Conservation (phyloP, 2,113 vertebrate species). For the Ammodytes dubius region DNA sequence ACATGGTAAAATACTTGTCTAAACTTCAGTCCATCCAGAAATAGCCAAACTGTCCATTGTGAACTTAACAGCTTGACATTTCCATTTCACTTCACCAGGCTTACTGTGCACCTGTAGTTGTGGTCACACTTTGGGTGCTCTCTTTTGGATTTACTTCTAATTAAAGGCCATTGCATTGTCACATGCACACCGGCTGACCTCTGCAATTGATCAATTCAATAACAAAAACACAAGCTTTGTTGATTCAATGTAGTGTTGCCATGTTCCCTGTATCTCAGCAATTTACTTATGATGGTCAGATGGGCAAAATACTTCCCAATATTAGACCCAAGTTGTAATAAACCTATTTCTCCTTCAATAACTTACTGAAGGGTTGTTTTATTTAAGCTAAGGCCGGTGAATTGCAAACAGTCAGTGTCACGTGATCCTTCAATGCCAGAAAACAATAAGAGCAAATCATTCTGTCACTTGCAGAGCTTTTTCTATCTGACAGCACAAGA, state of each 20-base stretch:
- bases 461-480: conserved; percentile 15
- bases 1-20: neutral
- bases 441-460: conserved; percentile 35
- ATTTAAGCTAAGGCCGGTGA: neutral
- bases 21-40: neutral
- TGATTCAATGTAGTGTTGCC: neutral
- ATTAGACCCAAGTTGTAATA: neutral
- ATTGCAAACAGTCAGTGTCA: neutral
- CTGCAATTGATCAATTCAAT: neutral
- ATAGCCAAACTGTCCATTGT: neutral
- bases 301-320: neutral
- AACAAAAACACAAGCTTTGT: neutral
- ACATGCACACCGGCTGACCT: neutral
- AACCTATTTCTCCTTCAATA: neutral
- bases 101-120: neutral
- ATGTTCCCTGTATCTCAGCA: neutral
- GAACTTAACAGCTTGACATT: neutral
- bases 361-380: neutral
- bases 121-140: neutral
- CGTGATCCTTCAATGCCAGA: neutral
- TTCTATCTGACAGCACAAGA: conserved; percentile 40
- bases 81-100: neutral
- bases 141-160: neutral
- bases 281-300: neutral
- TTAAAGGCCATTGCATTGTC: neutral